Evolutionary conservation across 1,140 invertebrate genomes (phyloP).

Genomic region (Pachyrhynchus sulphureomaculatus): DNA sequence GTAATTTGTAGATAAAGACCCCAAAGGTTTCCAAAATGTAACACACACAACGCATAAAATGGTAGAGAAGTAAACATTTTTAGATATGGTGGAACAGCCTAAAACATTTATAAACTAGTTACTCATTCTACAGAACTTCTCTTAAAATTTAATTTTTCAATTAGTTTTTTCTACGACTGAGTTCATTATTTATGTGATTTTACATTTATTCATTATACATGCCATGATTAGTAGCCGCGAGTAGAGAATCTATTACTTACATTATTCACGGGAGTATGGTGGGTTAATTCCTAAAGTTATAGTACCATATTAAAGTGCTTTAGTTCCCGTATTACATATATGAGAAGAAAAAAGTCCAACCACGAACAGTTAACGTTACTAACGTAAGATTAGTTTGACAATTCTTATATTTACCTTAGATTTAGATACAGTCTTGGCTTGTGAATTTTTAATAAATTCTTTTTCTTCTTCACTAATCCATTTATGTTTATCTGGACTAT

Average conservation of each 20-base stretch:
- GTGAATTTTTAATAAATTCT: constrained; percentile 69
- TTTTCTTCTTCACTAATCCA: constrained; percentile 75
- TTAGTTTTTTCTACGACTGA: no score
- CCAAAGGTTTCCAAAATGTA: constrained; percentile 78
- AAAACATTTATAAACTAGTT: constrained; percentile 16
- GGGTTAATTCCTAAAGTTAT: no score
- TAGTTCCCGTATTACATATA: no score
- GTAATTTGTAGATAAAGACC: constrained; percentile 82
- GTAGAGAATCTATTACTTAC: background rate
- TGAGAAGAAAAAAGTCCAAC: no score
- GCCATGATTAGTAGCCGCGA: constrained; percentile 4
- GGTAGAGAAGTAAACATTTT: constrained; percentile 64
- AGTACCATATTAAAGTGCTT: no score
- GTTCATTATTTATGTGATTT: no score
- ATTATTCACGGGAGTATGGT: no score
- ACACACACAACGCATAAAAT: constrained; percentile 64
- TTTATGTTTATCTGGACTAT: constrained; percentile 73
- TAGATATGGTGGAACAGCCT: constrained; percentile 58
- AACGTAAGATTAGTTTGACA: no score
- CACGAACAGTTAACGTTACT: no score
- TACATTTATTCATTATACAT: no score
- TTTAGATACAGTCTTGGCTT: constrained; percentile 56
- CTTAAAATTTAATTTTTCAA: no score
- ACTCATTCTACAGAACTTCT: no score
- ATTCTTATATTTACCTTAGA: constrained; percentile 47